Evolutionary conservation across 2,888 invertebrate species (phyloP).

Genomic region (Caenorhabditis sp.): DNA sequence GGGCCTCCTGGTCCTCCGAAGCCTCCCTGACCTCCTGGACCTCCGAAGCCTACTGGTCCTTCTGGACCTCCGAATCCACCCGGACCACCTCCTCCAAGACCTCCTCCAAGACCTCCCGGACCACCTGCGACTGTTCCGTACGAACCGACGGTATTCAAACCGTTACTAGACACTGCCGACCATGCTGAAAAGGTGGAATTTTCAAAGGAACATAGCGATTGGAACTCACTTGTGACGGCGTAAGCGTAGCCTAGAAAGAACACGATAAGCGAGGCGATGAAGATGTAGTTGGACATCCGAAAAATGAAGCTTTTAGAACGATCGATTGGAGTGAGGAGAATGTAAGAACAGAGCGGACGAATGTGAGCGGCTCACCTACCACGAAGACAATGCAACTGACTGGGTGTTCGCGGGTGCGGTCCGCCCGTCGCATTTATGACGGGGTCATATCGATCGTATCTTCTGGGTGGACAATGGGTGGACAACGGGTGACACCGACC

Average conservation of each 20-base stretch:
- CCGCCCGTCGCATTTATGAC: conserved; percentile 14
- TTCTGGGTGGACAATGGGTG: conserved; percentile 4
- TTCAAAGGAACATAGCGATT: neutral
- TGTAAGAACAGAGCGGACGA: neutral
- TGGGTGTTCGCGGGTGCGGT: neutral
- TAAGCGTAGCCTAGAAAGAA: conserved; percentile 13
- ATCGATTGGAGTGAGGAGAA: too few species aligned
- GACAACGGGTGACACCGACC: neutral
- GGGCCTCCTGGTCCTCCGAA: conserved; percentile 15
- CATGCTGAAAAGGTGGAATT: conserved; percentile 12
- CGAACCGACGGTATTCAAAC: conserved; percentile 26
- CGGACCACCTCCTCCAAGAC: conserved; percentile 14
- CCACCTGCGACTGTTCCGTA: conserved; percentile 23
- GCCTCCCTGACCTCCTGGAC: neutral
- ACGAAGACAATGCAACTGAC: neutral
- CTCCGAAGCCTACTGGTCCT: neutral
- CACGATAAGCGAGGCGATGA: conserved; percentile 13
- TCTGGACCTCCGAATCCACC: conserved; percentile 17
- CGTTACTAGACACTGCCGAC: conserved; percentile 38
- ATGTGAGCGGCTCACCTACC: neutral
- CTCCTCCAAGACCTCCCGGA: conserved; percentile 13
- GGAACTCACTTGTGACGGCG: conserved; percentile 35
- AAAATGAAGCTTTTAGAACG: too few species aligned
- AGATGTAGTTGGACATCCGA: conserved; percentile 17
- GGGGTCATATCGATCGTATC: conserved; percentile 23